Base-by-base conservation (phyloP, 2,113 vertebrate genomes). In the Chascanopsetta lugubris region DNA sequence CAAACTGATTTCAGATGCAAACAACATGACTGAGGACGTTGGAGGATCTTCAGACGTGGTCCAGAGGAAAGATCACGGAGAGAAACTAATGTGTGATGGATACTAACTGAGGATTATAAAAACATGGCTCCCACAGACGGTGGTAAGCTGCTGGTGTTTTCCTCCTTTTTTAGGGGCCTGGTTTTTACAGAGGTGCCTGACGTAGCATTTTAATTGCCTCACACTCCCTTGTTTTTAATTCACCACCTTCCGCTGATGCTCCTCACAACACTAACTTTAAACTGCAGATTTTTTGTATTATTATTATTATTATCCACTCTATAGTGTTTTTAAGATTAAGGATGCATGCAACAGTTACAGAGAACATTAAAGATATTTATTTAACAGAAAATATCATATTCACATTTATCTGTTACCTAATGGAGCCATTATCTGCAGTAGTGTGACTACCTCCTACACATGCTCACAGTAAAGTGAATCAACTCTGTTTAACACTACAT, bases 71-170 rank as follows among this genome's bases (percentile, higher is more conserved):
- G 46, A 43, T 29, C 29, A 59, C 56, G n/a, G 56, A 82, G 38
- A 69, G 38, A 78, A 74, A 27, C 59, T 66, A 70, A 8, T 69
- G 57, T 30, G 43, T 77, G 76, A 78, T 51, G 77, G 77, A 87
- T 57, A 13, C 60, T 69, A 60, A 79, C 70, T 13, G 67, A 64
- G 47, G 74, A 72, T 47, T 46, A 48, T 54, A 34, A 54, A 56
- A 45, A 27, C 12, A 42, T n/a, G 51, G 74, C 53, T 29, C 18
- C 51, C 25, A 11, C 34, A 69, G 76, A 69, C 38, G 72, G 73
- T 58, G 70, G 77, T 83, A 82, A 78, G 82, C 76, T 75, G 79
- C 79, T 72, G 56, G 69, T 62, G 38, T 77, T 61, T 47, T 84
- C 13, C 43, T 38, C 24, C 69, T 66, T 76, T 76, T 53, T 38